phyloP scores from a whole-genome alignment of 2,797 vertebrate species.

The Serranus cabrilla region DNA sequence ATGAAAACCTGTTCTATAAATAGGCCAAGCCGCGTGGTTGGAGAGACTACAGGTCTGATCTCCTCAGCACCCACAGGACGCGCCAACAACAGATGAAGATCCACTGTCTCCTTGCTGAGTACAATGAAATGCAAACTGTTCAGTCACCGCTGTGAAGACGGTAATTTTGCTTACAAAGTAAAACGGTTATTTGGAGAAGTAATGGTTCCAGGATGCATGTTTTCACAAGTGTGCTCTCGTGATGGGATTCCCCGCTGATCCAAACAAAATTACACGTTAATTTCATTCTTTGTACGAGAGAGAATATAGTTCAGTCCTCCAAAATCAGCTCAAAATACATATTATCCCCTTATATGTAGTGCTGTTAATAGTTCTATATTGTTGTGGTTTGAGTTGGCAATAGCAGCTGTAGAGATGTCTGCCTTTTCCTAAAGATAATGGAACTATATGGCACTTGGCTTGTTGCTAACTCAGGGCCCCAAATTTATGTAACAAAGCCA shows the following conservation, averaged over 20 bases:
- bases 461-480: no score
- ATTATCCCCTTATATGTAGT: no score
- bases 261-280: constrained; percentile 4
- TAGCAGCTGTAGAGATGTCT: no score
- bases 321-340: no score
- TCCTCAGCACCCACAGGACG: constrained; percentile 5
- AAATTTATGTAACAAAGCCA: constrained; percentile 14
- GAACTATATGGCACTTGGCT: no score
- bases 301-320: not conserved
- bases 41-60: constrained; percentile 26
- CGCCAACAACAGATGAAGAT: constrained; percentile 33
- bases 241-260: constrained; percentile 6
- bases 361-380: no score
- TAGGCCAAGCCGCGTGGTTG: constrained; percentile 5
- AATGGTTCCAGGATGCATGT: constrained; percentile 26
- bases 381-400: no score
- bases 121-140: constrained; percentile 28
- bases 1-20: constrained; percentile 28
- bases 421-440: no score
- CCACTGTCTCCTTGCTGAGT: constrained; percentile 27
- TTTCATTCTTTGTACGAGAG: not conserved
- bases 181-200: constrained; percentile 47
- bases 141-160: constrained; percentile 29
- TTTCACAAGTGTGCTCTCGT: constrained; percentile 9
- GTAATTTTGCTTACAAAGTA: constrained; percentile 44